Evolutionary conservation across 2,113 vertebrate species (phyloP), one percentile per base, ranked within the genome.

Genomic region (Callospermophilus lateralis): DNA sequence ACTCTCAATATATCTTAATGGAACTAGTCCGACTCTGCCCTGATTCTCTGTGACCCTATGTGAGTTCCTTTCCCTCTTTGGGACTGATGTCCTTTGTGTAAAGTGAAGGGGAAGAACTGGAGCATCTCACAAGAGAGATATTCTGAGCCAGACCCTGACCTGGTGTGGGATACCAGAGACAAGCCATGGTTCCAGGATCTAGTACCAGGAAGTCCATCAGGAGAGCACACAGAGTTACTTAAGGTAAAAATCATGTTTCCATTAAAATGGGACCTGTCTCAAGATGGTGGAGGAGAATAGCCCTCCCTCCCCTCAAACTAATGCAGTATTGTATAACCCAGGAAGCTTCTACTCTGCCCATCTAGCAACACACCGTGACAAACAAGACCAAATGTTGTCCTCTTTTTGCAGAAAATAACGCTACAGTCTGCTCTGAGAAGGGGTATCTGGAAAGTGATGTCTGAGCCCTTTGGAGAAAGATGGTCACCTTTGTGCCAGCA

Each of bases 1-100:
- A 51, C 58, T 96, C 70, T 74, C 42, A 78, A 76, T 90, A 13
- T 84, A 34, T 85, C 89, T 78, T 84, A 76, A 95, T 93, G 78
- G 30, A 85, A 67, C 17, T n/a, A 63, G 37, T 80, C 51, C 80
- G 42, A 7, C 28, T 28, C 55, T 65, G 39, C 42, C 53, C n/a
- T 48, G 65, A 76, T 65, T 53, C 34, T 26, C 85, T 89, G 34
- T 80, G 88, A 76, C 45, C 30, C 61, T 58, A 17, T 24, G 68
- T 84, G 83, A 91, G 65, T 51, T 68, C 34, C 78, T 83, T 68
- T 68, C 89, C 67, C 39, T 72, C 53, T 87, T 92, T 89, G 79
- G 48, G 67, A 58, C 17, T 74, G 26, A 24, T 51, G 16, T 77
- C 42, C 26, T 37, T n/a, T 53, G 39, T 85, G 26, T 58, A 81